Base-by-base conservation (phyloP, 2,113 vertebrate species). In the Callithrix jacchus region DNA sequence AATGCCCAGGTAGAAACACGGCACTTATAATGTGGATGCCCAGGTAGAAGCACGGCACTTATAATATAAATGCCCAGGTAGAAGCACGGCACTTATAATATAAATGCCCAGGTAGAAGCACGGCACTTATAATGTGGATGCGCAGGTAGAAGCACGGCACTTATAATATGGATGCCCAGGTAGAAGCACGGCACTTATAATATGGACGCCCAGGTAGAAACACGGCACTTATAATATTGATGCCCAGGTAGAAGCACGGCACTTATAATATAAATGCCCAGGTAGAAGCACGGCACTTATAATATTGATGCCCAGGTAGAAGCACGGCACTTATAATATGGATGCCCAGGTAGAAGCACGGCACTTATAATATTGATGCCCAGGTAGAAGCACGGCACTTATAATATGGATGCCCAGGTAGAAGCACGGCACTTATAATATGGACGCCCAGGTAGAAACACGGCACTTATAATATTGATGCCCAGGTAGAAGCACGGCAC, bases 121-220 rank as follows among this genome's bases (percentile, higher is more conserved):
- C 2, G 18, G 5, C 12, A 3, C 21, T 47, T 25, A 2, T 3
- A 27, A 77, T 8, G 17, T 0, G 0, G 20, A 16, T 9, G 6
- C n/a, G n/a, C n/a, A n/a, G n/a, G n/a, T n/a, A 23, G 10, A 66
- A 18, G 5, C 27, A 40, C 2, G 18, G 5, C 12, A 3, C 21
- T 47, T 25, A 2, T 4, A 27, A 77, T 8, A 21, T 0, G 0
- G 25, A 16, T 9, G 6, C 25, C 2, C 0, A 8, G 40, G 52
- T 42, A 23, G 10, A 71, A 18, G 5, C 27, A 40, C 2, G 18
- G 5, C 12, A 3, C 21, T 47, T 25, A 2, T 3, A 27, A 77
- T 8, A 21, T 0, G 0, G 27, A 12, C 10, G 35, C 40, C 64
- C 0, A 21, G 40, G 20, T n/a, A 23, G 10, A 66, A 18, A 4